phyloP scores from a whole-genome alignment of 1,140 invertebrate genomes.

The Halyomorpha halys region DNA sequence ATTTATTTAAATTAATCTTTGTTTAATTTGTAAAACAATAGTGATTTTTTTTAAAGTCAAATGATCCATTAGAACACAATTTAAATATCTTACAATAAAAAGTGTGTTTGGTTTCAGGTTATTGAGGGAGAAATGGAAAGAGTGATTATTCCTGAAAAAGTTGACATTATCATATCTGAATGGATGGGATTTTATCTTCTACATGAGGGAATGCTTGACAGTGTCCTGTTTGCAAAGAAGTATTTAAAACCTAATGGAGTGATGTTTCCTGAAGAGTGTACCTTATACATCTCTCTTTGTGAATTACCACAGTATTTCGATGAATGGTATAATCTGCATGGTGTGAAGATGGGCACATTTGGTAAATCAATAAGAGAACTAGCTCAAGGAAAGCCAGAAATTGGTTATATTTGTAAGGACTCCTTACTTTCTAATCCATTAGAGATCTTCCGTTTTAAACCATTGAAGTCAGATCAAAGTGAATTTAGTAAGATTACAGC shows the following conservation, averaged over 20 bases:
- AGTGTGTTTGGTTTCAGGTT: too few relatives aligned
- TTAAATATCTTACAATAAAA: too few relatives aligned
- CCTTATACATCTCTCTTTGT: slow-evolving; percentile 51
- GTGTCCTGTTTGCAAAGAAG: slow-evolving; percentile 77
- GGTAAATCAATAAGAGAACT: slow-evolving; percentile 22
- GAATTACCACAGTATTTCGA: slow-evolving; percentile 53
- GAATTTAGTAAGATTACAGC: slow-evolving; percentile 34
- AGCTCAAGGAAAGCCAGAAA: neutral
- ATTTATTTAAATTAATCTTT: too few relatives aligned
- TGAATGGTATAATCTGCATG: slow-evolving; percentile 45
- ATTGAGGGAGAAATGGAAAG: slow-evolving; percentile 50
- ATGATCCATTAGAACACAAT: too few relatives aligned
- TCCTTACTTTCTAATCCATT: neutral
- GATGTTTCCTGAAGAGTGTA: slow-evolving; percentile 38
- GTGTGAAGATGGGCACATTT: slow-evolving; percentile 28
- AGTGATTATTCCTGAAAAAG: slow-evolving; percentile 57
- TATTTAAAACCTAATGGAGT: slow-evolving; percentile 57
- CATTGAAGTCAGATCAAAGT: slow-evolving; percentile 14
- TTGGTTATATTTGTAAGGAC: neutral
- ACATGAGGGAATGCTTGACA: slow-evolving; percentile 97
- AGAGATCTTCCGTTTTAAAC: neutral
- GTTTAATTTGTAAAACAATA: too few relatives aligned
- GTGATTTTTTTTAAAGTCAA: too few relatives aligned
- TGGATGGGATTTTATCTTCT: slow-evolving; percentile 99
- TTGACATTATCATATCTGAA: slow-evolving; percentile 94